Evolutionary conservation across 2,113 vertebrate species (phyloP).

Genomic region (Montifringilla adamsi): DNA sequence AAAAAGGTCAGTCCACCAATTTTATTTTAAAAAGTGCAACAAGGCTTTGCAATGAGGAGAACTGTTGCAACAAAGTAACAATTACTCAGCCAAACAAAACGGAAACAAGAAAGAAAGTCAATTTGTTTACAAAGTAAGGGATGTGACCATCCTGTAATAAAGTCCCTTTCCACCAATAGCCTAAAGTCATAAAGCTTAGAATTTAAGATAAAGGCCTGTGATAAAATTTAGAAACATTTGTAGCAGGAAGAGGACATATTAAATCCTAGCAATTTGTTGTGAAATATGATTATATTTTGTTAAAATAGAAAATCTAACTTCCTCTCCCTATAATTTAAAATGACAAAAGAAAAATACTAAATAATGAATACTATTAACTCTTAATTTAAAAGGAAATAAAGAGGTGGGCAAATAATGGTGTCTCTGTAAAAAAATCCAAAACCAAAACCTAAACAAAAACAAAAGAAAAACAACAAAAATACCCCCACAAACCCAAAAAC

Average conservation of each 20-base stretch:
- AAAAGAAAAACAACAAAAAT: too few relatives aligned
- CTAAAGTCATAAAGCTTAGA: not conserved
- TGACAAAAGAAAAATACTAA: not conserved
- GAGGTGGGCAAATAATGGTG: not conserved
- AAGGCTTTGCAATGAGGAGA: not conserved
- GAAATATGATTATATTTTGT: not conserved
- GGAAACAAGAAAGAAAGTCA: conserved; percentile 25
- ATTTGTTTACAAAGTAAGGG: conserved; percentile 43
- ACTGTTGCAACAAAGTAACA: conserved; percentile 14
- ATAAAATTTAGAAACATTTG: not conserved
- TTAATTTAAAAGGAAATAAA: not conserved
- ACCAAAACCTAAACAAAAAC: not conserved
- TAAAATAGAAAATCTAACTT: not conserved
- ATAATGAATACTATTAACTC: not conserved
- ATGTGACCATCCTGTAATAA: conserved; percentile 19
- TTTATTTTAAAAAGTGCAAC: conserved; percentile 39
- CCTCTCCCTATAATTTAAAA: not conserved
- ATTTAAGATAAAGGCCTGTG: not conserved
- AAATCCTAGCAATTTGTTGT: not conserved
- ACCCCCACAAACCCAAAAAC: rapidly evolving
- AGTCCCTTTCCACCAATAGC: not conserved
- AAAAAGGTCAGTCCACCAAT: conserved; percentile 31
- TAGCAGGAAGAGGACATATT: not conserved
- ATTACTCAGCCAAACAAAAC: conserved; percentile 58
- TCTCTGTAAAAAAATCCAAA: not conserved